phyloP scores from a whole-genome alignment of 2,113 vertebrate genomes.

The Rissa tridactyla region DNA sequence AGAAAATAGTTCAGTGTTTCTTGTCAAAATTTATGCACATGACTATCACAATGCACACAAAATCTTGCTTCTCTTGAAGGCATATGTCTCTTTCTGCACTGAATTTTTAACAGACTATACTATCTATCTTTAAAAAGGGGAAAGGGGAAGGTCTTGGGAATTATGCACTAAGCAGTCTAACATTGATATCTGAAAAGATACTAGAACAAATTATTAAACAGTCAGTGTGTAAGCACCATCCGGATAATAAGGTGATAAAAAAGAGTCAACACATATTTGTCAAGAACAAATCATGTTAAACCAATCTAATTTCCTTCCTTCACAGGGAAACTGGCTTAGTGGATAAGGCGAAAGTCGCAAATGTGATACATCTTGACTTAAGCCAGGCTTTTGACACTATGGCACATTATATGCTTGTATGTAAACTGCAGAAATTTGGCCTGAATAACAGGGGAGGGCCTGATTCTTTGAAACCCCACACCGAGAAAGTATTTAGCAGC shows the following conservation, averaged over 20 bases:
- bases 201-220: slow-evolving; percentile 21
- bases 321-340: neutral
- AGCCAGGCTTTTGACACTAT: neutral
- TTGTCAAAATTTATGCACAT: neutral
- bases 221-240: neutral
- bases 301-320: slow-evolving; percentile 26
- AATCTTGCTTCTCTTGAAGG: neutral
- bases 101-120: neutral
- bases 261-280: slow-evolving; percentile 8
- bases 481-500: neutral
- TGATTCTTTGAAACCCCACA: neutral
- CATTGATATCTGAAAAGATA: neutral
- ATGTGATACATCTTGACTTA: neutral
- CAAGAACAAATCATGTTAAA: neutral
- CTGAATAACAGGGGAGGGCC: neutral
- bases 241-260: slow-evolving; percentile 40
- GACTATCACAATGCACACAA: neutral
- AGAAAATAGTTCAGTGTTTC: neutral
- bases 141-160: neutral
- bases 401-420: neutral
- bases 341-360: neutral
- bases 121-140: neutral
- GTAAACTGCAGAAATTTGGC: neutral
- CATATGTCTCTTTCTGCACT: neutral
- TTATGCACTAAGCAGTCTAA: neutral